A percentile compares a stretch with the other conserved stretches of the same genome.
These are phyloP conservation scores for Xiphophorus birchmanni DNA, from an alignment of 2,797 vertebrate species.

Conservation along the genomic window DNA sequence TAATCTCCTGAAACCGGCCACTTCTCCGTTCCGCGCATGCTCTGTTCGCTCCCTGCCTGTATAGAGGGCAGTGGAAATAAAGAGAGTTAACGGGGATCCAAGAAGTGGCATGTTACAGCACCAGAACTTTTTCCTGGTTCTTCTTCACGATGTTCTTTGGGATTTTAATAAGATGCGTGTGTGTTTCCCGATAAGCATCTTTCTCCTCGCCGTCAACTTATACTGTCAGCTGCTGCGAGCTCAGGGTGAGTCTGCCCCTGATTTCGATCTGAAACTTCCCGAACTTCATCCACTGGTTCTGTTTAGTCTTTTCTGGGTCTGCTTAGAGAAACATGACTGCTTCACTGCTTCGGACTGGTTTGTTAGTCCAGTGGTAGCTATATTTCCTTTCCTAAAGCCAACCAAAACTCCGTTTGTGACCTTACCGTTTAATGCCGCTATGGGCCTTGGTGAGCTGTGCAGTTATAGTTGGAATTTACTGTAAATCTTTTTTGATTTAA, in stretches of 20 bases:
- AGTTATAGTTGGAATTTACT: not conserved
- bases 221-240: slow-evolving; percentile 69
- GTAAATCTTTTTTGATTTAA: not conserved
- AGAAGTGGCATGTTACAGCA: slow-evolving; percentile 74
- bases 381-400: not conserved
- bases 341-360: not conserved
- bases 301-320: not conserved
- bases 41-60: not conserved
- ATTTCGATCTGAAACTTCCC: not conserved
- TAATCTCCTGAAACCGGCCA: not conserved
- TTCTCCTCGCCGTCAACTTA: slow-evolving; percentile 77
- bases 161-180: slow-evolving; percentile 84
- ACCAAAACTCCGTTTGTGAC: not conserved
- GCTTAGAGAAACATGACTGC: not conserved
- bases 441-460: not conserved
- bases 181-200: slow-evolving; percentile 78
- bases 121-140: slow-evolving; percentile 62
- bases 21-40: slow-evolving; percentile 52
- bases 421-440: not conserved
- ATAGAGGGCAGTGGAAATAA: slow-evolving; percentile 38
- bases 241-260: slow-evolving; percentile 80
- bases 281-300: not conserved
- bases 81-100: slow-evolving; percentile 60
- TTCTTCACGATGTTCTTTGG: slow-evolving; percentile 82
- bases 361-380: not conserved